Percentiles rank a stretch among this genome's conserved stretches.
These are phyloP conservation scores for Delichon dasypus DNA, from an alignment of 2,797 vertebrate species.

Conservation along the genomic window DNA sequence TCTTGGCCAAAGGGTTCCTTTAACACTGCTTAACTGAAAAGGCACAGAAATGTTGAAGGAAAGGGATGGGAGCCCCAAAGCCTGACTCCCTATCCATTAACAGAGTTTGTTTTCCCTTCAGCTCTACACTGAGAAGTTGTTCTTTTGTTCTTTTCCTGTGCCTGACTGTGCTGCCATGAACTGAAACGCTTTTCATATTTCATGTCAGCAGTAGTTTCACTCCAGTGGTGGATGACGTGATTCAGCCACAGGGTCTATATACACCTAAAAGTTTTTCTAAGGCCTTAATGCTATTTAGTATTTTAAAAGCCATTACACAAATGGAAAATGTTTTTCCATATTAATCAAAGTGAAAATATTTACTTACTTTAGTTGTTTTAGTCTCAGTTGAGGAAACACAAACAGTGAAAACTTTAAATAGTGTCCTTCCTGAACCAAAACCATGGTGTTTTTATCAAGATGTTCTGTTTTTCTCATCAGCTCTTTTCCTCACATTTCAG, in stretches of 20 bases:
- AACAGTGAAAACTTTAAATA: neutral
- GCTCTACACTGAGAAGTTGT: neutral
- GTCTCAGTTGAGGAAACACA: neutral
- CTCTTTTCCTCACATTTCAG: neutral
- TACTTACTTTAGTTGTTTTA: neutral
- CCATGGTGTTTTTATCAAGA: neutral
- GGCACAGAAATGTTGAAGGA: neutral
- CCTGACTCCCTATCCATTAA: neutral
- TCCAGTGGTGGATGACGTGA: neutral
- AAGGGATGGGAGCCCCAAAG: neutral
- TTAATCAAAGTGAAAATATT: conserved; percentile 28
- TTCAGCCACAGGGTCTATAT: neutral
- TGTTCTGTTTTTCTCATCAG: neutral
- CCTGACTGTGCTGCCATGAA: neutral
- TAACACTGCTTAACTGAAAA: neutral
- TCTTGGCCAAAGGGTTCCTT: neutral
- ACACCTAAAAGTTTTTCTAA: neutral
- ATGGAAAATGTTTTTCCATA: neutral
- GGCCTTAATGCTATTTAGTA: neutral
- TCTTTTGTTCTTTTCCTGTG: neutral
- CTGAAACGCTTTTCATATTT: neutral
- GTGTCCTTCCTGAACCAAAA: neutral
- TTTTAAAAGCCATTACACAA: neutral
- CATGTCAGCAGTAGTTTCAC: neutral
- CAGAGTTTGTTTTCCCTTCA: neutral